A percentile compares a stretch with the other conserved stretches of the same genome.
Evolutionary conservation across 23 tunicate species (phyloP).

Genomic region (Diplosoma virens): DNA sequence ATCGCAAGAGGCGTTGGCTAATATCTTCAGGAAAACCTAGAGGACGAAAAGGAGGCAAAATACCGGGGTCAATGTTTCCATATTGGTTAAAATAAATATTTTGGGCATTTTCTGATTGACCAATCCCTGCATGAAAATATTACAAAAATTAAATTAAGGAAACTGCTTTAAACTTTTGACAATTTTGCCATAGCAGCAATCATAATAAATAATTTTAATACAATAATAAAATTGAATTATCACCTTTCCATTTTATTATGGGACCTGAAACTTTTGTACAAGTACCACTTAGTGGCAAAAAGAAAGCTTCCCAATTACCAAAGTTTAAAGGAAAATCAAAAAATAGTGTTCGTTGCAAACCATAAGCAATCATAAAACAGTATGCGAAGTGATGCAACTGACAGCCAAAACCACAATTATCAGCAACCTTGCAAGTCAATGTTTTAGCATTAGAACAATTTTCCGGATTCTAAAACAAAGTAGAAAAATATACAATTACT

Average conservation of each 20-base stretch:
- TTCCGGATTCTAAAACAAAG: constrained; percentile 49
- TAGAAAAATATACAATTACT: not conserved
- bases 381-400: constrained; percentile 81
- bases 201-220: too few species aligned
- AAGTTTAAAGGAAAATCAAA: constrained; percentile 47
- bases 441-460: constrained; percentile 49
- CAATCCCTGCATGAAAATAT: too few species aligned
- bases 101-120: too few species aligned
- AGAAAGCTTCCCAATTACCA: constrained; percentile 75
- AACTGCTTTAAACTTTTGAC: too few species aligned
- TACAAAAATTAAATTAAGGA: too few species aligned
- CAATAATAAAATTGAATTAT: too few species aligned
- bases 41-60: constrained; percentile 59
- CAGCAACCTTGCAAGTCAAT: constrained; percentile 56
- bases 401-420: constrained; percentile 89
- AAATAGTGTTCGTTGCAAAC: constrained; percentile 67
- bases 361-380: constrained; percentile 75
- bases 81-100: too few species aligned
- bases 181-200: too few species aligned
- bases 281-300: constrained; percentile 53
- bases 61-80: too few species aligned
- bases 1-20: constrained; percentile 10
- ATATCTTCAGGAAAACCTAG: constrained; percentile 62
- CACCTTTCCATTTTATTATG: constrained; percentile 60
- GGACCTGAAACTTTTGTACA: constrained; percentile 32